These are phyloP conservation scores for Heliconius charithonia DNA, from an alignment of 2,888 invertebrate genomes.

Conservation along the genomic window DNA sequence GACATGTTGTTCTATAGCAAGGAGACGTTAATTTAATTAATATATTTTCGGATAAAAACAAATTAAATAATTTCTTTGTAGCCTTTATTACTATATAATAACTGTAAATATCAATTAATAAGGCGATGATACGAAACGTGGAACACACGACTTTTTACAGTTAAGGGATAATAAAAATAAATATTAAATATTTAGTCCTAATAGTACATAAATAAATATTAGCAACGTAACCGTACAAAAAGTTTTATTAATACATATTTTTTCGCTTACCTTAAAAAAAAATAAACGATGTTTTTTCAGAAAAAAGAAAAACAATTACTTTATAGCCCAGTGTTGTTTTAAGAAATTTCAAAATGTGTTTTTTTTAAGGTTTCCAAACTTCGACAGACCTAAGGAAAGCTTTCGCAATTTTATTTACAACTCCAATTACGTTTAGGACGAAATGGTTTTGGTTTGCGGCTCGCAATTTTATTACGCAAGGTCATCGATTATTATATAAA, in stretches of 20 bases:
- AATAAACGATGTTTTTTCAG: background rate
- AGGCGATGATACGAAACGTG: too few species aligned
- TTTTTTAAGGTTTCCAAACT: conserved; percentile 72
- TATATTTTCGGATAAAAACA: background rate
- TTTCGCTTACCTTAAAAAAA: background rate
- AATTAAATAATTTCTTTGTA: background rate
- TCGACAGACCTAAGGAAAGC: conserved; percentile 64
- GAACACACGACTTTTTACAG: too few species aligned
- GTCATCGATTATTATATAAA: background rate
- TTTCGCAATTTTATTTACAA: conserved; percentile 60
- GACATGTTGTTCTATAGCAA: background rate
- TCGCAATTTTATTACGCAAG: conserved; percentile 37
- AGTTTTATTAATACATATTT: background rate
- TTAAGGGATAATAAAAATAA: background rate
- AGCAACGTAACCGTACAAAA: background rate
- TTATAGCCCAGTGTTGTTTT: conserved; percentile 1
- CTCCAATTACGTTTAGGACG: conserved; percentile 51
- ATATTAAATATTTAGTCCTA: background rate
- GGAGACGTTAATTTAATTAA: background rate
- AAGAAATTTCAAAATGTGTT: conserved; percentile 60
- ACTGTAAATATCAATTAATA: too few species aligned
- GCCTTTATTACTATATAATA: too few species aligned
- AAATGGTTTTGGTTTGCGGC: conserved; percentile 38
- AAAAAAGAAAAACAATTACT: conserved; percentile 30
- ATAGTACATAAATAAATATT: too few species aligned